These are phyloP conservation scores for Morpho achilles DNA, from an alignment of 2,888 invertebrate species.

Conservation along the genomic window DNA sequence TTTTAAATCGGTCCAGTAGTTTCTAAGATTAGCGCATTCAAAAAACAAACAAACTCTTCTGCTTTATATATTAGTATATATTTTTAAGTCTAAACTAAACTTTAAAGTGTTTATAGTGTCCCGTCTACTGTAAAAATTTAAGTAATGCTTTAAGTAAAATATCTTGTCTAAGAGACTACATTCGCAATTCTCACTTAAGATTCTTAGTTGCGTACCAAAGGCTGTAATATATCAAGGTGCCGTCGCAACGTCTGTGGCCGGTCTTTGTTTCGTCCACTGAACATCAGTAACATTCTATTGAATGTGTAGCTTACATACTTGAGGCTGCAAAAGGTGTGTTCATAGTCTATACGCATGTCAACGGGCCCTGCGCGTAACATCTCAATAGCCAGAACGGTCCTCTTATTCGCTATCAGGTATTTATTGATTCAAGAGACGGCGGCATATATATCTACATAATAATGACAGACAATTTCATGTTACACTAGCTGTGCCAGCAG, in stretches of 20 bases:
- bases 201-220: slow-evolving; percentile 30
- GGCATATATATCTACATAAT: not conserved
- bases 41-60: no score
- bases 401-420: slow-evolving; percentile 42
- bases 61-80: no score
- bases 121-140: not conserved
- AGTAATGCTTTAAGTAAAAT: slow-evolving; percentile 1
- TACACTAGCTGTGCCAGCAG: no score
- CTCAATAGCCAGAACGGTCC: slow-evolving; percentile 58
- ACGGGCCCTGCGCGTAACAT: slow-evolving; percentile 51
- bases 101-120: not conserved
- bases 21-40: no score
- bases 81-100: no score
- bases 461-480: no score
- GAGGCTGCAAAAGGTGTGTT: slow-evolving; percentile 43
- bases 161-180: slow-evolving; percentile 18
- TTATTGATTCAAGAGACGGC: slow-evolving; percentile 8
- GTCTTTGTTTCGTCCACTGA: slow-evolving; percentile 37
- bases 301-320: slow-evolving; percentile 43
- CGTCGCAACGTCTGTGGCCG: slow-evolving; percentile 36
- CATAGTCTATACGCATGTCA: slow-evolving; percentile 55
- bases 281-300: slow-evolving; percentile 60
- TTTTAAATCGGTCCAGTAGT: no score
- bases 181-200: slow-evolving; percentile 31
- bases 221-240: slow-evolving; percentile 35